phyloP scores from a whole-genome alignment of 2,113 vertebrate species.

The Piaya cayana region DNA sequence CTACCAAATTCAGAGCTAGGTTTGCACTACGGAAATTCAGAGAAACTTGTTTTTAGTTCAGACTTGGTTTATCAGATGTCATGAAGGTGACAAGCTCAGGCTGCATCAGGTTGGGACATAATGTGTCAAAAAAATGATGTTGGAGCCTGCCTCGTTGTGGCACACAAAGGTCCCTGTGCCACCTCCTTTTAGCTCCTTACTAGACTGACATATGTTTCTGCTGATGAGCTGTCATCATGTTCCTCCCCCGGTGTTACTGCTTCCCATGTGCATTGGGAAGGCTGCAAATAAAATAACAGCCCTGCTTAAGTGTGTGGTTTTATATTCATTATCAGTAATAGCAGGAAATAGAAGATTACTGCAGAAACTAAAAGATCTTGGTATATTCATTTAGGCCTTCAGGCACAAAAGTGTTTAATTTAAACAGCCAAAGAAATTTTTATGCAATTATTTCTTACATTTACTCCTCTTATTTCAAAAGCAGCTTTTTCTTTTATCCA shows the following conservation, averaged over 20 bases:
- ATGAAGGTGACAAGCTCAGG: not conserved
- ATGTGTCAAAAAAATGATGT: not conserved
- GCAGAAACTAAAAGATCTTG: not conserved
- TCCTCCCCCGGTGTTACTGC: not conserved
- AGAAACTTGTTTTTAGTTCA: not conserved
- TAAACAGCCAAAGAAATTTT: not conserved
- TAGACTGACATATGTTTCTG: not conserved
- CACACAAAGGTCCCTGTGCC: not conserved
- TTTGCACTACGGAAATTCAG: not conserved
- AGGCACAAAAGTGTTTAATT: conserved; percentile 5
- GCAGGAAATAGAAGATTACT: not conserved
- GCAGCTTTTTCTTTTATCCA: not conserved
- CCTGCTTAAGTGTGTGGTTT: not conserved
- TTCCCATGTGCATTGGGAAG: not conserved
- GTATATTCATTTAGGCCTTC: not conserved
- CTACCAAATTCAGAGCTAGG: not conserved
- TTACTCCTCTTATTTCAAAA: conserved; percentile 5
- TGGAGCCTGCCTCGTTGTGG: not conserved
- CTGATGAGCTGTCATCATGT: not conserved
- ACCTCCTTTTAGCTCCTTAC: not conserved
- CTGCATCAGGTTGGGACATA: not conserved
- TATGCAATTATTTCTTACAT: not conserved
- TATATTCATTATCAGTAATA: conserved; percentile 1
- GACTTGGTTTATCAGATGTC: not conserved
- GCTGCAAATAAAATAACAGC: not conserved